Conservation (phyloP, 2,797 vertebrate species). For the Channa striata region DNA sequence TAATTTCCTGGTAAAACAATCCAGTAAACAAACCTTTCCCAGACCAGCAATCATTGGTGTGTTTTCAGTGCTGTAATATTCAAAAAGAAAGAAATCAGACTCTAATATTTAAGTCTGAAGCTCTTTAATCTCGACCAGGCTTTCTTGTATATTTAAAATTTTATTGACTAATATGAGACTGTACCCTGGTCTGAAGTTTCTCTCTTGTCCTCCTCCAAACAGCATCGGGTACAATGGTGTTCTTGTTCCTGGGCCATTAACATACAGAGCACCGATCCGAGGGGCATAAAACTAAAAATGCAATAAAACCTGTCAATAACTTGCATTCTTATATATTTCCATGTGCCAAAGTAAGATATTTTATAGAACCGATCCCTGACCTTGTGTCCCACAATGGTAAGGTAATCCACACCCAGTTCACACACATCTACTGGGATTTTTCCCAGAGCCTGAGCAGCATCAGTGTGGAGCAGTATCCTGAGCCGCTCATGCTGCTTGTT, state of each 20-base stretch:
- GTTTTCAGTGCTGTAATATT: slow-evolving; percentile 92
- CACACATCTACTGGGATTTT: slow-evolving; percentile 89
- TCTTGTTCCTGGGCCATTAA: slow-evolving; percentile 79
- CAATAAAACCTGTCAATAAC: not conserved
- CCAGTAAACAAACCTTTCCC: slow-evolving; percentile 87
- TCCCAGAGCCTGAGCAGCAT: slow-evolving; percentile 94
- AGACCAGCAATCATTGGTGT: slow-evolving; percentile 97
- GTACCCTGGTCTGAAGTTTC: slow-evolving; percentile 95
- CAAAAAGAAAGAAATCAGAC: slow-evolving; percentile 44
- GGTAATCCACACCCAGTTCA: slow-evolving; percentile 93
- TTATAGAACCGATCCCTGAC: slow-evolving; percentile 67
- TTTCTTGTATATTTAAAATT: not conserved
- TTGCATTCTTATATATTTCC: not conserved
- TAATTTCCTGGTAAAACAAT: no score
- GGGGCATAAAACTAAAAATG: slow-evolving; percentile 92
- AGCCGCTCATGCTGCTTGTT: slow-evolving; percentile 76
- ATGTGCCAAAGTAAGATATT: not conserved
- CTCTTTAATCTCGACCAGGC: not conserved
- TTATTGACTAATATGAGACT: not conserved
- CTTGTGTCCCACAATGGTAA: slow-evolving; percentile 98
- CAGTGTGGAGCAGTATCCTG: slow-evolving; percentile 90
- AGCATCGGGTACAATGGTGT: slow-evolving; percentile 91
- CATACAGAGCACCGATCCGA: slow-evolving; percentile 90
- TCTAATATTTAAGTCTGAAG: not conserved
- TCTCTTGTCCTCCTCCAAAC: slow-evolving; percentile 96